A percentile compares a stretch with the other conserved stretches of the same genome.
phyloP scores from a whole-genome alignment of 1,140 invertebrate species.

The Formica selysi region DNA sequence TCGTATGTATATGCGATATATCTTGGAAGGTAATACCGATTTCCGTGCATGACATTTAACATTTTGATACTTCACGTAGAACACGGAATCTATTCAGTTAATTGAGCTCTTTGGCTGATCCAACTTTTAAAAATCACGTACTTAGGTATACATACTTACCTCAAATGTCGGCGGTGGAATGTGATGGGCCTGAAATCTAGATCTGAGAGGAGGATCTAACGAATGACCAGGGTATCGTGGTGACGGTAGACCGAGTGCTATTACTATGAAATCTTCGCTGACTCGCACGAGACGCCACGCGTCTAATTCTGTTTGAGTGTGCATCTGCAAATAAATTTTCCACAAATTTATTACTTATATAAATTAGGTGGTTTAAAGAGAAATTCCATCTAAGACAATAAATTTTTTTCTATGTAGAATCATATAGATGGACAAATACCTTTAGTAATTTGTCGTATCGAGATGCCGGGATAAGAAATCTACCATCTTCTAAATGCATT shows the following conservation, averaged over 20 bases:
- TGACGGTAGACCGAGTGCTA: slow-evolving; percentile 95
- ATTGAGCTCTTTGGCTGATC: slow-evolving; percentile 7
- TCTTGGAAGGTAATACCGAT: neutral
- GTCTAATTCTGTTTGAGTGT: slow-evolving; percentile 93
- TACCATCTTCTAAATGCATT: slow-evolving; percentile 99
- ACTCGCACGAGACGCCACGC: slow-evolving; percentile 95
- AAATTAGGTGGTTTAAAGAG: too few species aligned
- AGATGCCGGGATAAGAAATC: slow-evolving; percentile 95
- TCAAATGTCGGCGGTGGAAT: slow-evolving; percentile 89
- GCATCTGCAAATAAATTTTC: slow-evolving; percentile 88
- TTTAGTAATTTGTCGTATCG: slow-evolving; percentile 96
- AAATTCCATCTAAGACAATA: neutral
- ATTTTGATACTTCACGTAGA: neutral
- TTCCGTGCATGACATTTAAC: neutral
- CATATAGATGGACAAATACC: slow-evolving; percentile 86
- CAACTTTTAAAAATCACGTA: slow-evolving; percentile 26
- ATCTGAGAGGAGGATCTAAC: slow-evolving; percentile 97
- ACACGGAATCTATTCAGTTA: neutral
- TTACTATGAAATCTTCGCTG: slow-evolving; percentile 96
- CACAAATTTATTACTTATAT: neutral
- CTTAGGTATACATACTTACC: slow-evolving; percentile 83
- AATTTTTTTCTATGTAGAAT: neutral
- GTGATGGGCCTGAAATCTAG: slow-evolving; percentile 97
- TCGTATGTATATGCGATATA: neutral
- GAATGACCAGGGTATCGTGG: slow-evolving; percentile 96